Base-by-base conservation (phyloP, 1,140 invertebrate genomes). In the Drosophila sp. region DNA sequence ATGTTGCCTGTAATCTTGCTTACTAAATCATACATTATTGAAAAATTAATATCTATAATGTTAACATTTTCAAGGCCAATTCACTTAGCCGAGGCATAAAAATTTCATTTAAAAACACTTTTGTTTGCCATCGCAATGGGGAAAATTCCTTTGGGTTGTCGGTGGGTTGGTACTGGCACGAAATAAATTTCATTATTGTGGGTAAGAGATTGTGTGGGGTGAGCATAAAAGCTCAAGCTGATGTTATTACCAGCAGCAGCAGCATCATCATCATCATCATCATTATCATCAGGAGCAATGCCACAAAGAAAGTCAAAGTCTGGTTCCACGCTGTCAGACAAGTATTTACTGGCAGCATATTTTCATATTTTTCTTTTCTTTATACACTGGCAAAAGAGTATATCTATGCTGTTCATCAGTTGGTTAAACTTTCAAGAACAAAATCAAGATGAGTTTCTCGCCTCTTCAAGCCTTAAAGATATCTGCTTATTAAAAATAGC, bases 81-180 rank as follows among this genome's bases (percentile, higher is more conserved):
- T 61, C 57, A 77, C 57, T 77, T 71, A 78, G 75, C 38, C 56
- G 41, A 72, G 67, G 30, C 69, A 63, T 47, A 44, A 76, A 78
- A 78, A 78, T 68, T 78, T 66, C 74, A 77, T 77, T 76, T 70
- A 40, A 60, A 66, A 60, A 58, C 40, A 66, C 65, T 66, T 60
- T 66, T 27, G 25, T 50, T 58, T 11, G 56, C 30, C 56, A 35
- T 35, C 32, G 32, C 56, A 35, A 35, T n/a, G 56, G 17, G 56
- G 35, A 38, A 30, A 30, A 57, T 60, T 38, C 27, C 32, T 8
- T 35, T 54, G 56, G 50, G 44, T 23, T 27, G 25, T 50, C 44
- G 44, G 44, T 50, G 44, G 44, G 44, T 50, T 50, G 44, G 23
- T 25, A 50, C 44, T 50, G 44, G 44, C n/a, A 4, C 55, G 41